Evolutionary conservation across 2,113 vertebrate species (phyloP).

Genomic region (Oreochromis tanganicae): DNA sequence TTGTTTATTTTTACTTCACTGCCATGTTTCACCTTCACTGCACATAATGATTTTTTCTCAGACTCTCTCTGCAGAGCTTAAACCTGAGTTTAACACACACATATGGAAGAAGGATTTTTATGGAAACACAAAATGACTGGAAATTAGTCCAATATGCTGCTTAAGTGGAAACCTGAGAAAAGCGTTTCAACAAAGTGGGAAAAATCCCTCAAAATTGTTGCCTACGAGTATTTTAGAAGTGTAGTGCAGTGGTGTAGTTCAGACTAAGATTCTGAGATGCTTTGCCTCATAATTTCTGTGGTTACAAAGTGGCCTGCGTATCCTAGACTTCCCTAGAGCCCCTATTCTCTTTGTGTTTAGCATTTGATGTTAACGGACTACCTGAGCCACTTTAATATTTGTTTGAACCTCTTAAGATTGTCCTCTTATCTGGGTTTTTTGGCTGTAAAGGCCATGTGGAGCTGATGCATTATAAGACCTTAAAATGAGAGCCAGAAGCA

Average conservation of each 20-base stretch:
- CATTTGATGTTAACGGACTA: slow-evolving; percentile 14
- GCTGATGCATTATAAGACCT: background rate
- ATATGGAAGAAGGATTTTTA: background rate
- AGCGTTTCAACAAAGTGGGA: background rate
- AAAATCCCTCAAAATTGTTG: background rate
- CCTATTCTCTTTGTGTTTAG: background rate
- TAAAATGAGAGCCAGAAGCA: slow-evolving; percentile 24
- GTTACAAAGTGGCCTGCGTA: background rate
- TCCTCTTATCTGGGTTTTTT: slow-evolving; percentile 17
- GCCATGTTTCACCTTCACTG: background rate
- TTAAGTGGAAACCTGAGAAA: background rate
- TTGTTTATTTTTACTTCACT: background rate
- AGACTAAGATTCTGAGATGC: background rate
- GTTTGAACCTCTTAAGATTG: background rate
- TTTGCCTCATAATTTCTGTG: background rate
- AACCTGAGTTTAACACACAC: background rate
- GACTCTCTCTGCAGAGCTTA: background rate
- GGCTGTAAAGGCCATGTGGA: background rate
- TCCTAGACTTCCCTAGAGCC: background rate
- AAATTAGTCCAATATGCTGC: background rate
- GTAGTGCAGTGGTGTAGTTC: background rate
- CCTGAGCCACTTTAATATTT: slow-evolving; percentile 4
- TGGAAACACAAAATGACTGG: background rate
- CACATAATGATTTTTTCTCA: background rate
- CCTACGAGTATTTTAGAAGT: background rate